Base-by-base conservation (phyloP, 2,113 vertebrate species). In the Neolamprologus hecqui region DNA sequence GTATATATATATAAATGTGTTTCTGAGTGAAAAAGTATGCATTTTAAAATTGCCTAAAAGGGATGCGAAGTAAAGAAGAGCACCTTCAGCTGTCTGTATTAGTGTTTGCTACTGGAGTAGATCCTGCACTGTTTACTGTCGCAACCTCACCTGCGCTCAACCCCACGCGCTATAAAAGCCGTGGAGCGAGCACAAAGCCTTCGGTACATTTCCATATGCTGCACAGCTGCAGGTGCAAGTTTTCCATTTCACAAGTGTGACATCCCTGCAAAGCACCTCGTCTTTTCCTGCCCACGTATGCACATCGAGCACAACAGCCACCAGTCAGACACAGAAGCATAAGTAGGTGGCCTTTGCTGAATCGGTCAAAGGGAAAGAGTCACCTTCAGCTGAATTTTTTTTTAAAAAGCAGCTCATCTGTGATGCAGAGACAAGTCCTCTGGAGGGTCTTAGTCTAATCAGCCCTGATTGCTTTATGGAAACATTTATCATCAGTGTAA, bases 191-290 rank as follows among this genome's bases (percentile, higher is more conserved):
- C 81, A 57, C 35, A 5, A 8, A 82, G 55, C 63, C 83, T 84
- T 88, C 90, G 84, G 93, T 95, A 95, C 89, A 93, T 95, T 95
- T 95, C 94, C 95, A 94, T 88, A 90, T 84, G 68, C 90, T 79
- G 60, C 65, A 86, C 85, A 91, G 90, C 95, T 94, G 91, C 94
- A 94, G 95, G 87, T 82, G 82, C 84, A 91, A 93, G 83, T 92
- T 94, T 94, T 94, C 90, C 92, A 94, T 92, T 91, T 92, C 85
- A 87, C 57, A 89, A 92, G 77, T 89, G 91, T 92, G 90, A 95
- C 91, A 49, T 84, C 45, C 60, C 88, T 68, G 82, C 57, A 6
- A 82, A 55, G 84, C 79, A 51, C 63, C 85, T 84, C 42, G 51
- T 93, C 86, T 92, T 87, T 90, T 83, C 73, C 88, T 93, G 83